These are phyloP conservation scores for Timandra comae DNA, from an alignment of 2,888 invertebrate species.

Conservation along the genomic window DNA sequence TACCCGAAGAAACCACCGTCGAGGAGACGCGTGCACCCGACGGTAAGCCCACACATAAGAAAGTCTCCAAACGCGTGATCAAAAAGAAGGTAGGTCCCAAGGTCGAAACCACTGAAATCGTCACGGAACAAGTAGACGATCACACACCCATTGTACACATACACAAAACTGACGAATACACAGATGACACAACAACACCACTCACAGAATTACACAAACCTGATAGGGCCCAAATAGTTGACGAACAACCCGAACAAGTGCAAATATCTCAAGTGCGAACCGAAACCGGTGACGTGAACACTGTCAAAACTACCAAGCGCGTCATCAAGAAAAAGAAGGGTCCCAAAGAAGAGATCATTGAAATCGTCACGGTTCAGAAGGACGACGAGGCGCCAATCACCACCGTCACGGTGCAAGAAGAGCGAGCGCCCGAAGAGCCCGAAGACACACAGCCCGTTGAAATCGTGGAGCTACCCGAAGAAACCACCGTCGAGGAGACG, in stretches of 20 bases:
- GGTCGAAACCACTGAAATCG: slow-evolving; percentile 28
- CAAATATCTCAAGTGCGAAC: slow-evolving; percentile 14
- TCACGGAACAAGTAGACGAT: slow-evolving; percentile 36
- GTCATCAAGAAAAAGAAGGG: slow-evolving; percentile 49
- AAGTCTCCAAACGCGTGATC: slow-evolving; percentile 28
- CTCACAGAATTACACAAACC: slow-evolving; percentile 9
- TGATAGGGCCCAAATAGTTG: slow-evolving; percentile 27
- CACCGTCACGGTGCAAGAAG: slow-evolving; percentile 19
- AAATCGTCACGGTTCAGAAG: slow-evolving; percentile 24
- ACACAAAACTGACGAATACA: slow-evolving; percentile 21
- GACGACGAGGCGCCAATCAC: slow-evolving; percentile 28
- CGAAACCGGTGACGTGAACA: slow-evolving; percentile 27
- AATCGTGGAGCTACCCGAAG: slow-evolving; percentile 26
- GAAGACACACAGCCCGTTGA: slow-evolving; percentile 25
- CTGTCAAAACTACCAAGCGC: slow-evolving; percentile 27
- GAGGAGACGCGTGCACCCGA: slow-evolving; percentile 32
- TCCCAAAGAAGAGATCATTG: slow-evolving; percentile 25
- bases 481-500: slow-evolving; percentile 41
- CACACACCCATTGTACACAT: slow-evolving; percentile 21
- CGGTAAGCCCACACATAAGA: slow-evolving; percentile 33
- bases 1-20: slow-evolving; percentile 34
- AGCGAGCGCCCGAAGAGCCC: slow-evolving; percentile 1
- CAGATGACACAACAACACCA: slow-evolving; percentile 25
- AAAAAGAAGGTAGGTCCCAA: slow-evolving; percentile 24
- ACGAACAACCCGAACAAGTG: slow-evolving; percentile 13